Evolutionary conservation across 2,113 vertebrate genomes (phyloP).

Genomic region (Tiliqua scincoides): DNA sequence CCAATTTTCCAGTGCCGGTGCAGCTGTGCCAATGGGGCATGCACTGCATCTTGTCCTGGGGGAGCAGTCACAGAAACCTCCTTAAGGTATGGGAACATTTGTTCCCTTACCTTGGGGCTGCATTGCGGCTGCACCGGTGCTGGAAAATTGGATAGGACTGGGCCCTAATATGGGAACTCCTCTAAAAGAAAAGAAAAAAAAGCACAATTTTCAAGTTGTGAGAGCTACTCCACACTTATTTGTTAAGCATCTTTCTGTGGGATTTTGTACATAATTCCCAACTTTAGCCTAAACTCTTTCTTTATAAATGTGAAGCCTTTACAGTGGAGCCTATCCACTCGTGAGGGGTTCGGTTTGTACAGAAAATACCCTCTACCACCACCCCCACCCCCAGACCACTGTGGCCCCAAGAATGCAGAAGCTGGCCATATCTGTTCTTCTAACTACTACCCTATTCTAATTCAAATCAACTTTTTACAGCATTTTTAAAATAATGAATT

Average conservation of each 20-base stretch:
- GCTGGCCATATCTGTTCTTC: neutral
- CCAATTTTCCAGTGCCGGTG: too few species aligned
- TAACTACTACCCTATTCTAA: conserved; percentile 1
- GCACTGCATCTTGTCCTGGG: too few species aligned
- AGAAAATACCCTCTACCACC: neutral
- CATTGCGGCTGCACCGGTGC: too few species aligned
- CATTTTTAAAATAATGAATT: conserved; percentile 53
- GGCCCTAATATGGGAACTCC: too few species aligned
- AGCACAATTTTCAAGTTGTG: neutral
- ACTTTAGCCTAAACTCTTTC: neutral
- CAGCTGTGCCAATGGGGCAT: too few species aligned
- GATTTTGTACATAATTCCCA: neutral
- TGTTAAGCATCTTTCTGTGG: neutral
- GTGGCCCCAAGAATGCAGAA: neutral
- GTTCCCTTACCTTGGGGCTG: too few species aligned
- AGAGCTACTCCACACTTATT: neutral
- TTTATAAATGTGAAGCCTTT: neutral
- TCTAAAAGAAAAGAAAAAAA: neutral
- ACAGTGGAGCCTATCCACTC: neutral
- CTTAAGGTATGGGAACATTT: too few species aligned
- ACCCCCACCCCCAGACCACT: neutral
- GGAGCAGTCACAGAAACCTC: too few species aligned
- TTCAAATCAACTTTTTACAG: conserved; percentile 52
- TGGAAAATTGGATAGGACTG: too few species aligned
- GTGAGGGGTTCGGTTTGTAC: neutral